Conservation (phyloP, 2,797 vertebrate genomes). For the Strix occidentalis region DNA sequence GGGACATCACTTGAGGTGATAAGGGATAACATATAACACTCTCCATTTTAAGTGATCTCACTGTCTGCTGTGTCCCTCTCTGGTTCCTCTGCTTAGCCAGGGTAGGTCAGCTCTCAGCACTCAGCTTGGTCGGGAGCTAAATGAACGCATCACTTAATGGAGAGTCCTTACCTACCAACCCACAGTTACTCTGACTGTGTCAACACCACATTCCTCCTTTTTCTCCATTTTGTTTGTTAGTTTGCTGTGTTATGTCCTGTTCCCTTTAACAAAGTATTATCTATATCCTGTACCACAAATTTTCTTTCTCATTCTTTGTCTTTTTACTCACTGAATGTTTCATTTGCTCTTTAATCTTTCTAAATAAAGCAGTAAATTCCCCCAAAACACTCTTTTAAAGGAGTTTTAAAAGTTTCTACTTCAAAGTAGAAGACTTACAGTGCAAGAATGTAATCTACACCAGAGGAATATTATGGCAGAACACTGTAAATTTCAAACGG, state of each 20-base stretch:
- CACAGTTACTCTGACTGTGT: background rate
- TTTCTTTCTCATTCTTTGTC: background rate
- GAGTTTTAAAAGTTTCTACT: background rate
- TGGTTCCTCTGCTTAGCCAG: background rate
- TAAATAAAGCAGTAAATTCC: background rate
- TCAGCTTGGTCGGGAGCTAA: accelerated
- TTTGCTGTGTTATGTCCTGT: background rate
- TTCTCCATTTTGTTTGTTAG: background rate
- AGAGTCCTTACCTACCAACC: background rate
- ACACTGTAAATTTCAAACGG: background rate
- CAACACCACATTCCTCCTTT: background rate
- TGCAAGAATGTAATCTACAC: background rate
- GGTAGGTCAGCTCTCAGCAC: background rate
- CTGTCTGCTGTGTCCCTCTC: background rate
- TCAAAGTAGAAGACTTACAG: background rate
- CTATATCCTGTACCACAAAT: background rate
- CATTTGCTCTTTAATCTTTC: background rate
- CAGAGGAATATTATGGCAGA: background rate
- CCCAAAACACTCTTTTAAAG: background rate
- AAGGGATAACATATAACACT: background rate
- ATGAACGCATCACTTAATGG: accelerated
- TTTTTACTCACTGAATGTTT: background rate
- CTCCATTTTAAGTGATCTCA: background rate
- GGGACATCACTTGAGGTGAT: background rate
- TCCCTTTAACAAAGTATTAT: background rate